A percentile compares a stretch with the other conserved stretches of the same genome.
Evolutionary conservation across 2,113 vertebrate species (phyloP).

Genomic region (Lagopus muta): DNA sequence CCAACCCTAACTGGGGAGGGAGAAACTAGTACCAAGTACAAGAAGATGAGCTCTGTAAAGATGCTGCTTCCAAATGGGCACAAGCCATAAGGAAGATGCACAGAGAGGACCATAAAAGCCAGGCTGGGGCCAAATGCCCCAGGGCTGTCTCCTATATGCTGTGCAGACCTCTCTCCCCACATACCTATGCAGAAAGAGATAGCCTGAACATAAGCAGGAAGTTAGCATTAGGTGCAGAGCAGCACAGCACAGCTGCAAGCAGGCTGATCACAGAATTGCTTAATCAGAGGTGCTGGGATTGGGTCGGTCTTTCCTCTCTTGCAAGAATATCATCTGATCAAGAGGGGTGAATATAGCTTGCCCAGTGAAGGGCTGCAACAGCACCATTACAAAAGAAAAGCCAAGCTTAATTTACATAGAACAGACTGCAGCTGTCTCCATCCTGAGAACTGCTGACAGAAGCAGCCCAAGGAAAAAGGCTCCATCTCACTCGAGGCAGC

Average conservation of each 20-base stretch:
- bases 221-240: not conserved
- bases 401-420: not conserved
- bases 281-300: not conserved
- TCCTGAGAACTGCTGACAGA: not conserved
- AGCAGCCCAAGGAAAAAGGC: not conserved
- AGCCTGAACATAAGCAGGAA: not conserved
- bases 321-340: not conserved
- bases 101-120: not conserved
- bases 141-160: not conserved
- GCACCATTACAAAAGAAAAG: not conserved
- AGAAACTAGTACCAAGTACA: not conserved
- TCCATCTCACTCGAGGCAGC: not conserved
- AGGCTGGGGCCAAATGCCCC: not conserved
- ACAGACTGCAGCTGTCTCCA: not conserved
- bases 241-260: not conserved
- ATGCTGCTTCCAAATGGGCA: not conserved
- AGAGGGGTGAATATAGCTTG: not conserved
- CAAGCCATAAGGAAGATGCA: not conserved
- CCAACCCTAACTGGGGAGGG: not conserved
- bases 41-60: not conserved
- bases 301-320: not conserved
- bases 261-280: not conserved
- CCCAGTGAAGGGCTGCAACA: not conserved
- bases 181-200: not conserved
- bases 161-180: not conserved